Percentiles rank a stretch among this genome's conserved stretches.
Evolutionary conservation across 2,113 vertebrate genomes (phyloP).

Genomic region (Sinocyclocheilus maitianheensis): DNA sequence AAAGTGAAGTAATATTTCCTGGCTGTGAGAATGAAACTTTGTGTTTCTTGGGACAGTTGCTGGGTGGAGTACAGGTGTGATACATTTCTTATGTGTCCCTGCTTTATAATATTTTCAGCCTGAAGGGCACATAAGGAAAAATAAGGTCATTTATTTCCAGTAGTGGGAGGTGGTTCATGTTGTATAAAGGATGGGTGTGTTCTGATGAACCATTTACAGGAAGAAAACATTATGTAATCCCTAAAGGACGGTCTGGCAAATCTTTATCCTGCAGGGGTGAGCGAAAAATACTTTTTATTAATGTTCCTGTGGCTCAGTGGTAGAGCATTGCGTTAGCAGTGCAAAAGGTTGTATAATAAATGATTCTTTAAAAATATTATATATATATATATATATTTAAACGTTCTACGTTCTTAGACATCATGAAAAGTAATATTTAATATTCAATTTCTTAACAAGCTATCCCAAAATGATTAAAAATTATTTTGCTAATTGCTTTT

Average conservation of each 20-base stretch:
- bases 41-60: constrained; percentile 1
- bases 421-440: too few species aligned
- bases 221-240: not conserved
- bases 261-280: too few species aligned
- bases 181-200: not conserved
- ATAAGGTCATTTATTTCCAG: constrained; percentile 5
- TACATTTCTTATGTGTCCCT: not conserved
- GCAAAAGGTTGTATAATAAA: too few species aligned
- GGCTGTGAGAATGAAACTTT: constrained; percentile 25
- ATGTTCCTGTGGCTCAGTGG: too few species aligned
- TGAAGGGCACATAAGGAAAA: not conserved
- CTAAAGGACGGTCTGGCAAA: not conserved
- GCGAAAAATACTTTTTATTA: too few species aligned
- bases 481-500: too few species aligned
- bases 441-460: too few species aligned
- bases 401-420: too few species aligned
- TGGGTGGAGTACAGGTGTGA: not conserved
- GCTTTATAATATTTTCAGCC: constrained; percentile 3
- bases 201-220: not conserved
- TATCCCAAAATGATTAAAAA: too few species aligned
- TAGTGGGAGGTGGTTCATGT: not conserved
- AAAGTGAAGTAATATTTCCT: not conserved
- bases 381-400: too few species aligned
- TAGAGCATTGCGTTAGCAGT: too few species aligned
- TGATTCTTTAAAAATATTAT: too few species aligned